Evolutionary conservation across 2,888 invertebrate species (phyloP).

Genomic region (Cynaeus angustus): DNA sequence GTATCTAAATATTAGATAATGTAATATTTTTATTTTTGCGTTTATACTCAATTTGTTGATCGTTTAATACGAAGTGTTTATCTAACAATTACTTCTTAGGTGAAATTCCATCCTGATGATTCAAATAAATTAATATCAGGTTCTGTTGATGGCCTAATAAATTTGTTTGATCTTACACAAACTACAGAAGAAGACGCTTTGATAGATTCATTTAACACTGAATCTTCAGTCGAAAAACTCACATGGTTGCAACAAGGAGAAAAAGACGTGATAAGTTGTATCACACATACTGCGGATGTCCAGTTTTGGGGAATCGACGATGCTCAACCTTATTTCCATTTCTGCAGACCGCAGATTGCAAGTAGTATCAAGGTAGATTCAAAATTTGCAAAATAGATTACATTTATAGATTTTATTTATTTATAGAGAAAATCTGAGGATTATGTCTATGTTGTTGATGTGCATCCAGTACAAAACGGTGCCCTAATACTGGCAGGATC

Average conservation of each 20-base stretch:
- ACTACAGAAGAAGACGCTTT: conserved; percentile 87
- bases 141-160: conserved; percentile 89
- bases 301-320: conserved; percentile 80
- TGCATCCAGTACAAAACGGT: conserved; percentile 72
- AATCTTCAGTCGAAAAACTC: conserved; percentile 82
- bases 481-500: conserved; percentile 80
- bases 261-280: conserved; percentile 76
- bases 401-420: conserved; percentile 40
- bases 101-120: conserved; percentile 82
- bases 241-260: conserved; percentile 73
- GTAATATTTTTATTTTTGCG: no score
- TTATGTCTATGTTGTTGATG: conserved; percentile 79
- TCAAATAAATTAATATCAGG: conserved; percentile 82
- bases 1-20: no score
- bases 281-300: conserved; percentile 82
- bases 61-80: no score
- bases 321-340: conserved; percentile 76
- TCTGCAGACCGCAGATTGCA: conserved; percentile 76
- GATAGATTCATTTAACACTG: conserved; percentile 83
- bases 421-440: conserved; percentile 77
- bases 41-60: no score
- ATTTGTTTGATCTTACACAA: conserved; percentile 86
- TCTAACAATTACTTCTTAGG: conserved; percentile 68
- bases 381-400: background rate
- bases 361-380: conserved; percentile 73